These are phyloP conservation scores for Sipha flava DNA, from an alignment of 1,140 invertebrate genomes.

Conservation along the genomic window DNA sequence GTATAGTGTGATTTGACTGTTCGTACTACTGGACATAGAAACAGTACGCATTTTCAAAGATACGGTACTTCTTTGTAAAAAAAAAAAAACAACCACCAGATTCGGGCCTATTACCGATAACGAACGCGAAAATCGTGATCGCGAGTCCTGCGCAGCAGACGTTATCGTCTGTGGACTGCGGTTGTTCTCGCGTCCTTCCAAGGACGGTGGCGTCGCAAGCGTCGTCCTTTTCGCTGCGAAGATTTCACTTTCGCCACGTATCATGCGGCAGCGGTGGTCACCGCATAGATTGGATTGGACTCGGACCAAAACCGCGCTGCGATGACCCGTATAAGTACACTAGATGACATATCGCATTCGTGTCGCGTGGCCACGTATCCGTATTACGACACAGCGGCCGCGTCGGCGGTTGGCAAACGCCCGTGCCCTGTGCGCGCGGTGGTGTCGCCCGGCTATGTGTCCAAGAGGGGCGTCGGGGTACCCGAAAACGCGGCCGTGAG, in stretches of 20 bases:
- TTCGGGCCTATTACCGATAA: too few relatives aligned
- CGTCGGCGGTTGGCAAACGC: background rate
- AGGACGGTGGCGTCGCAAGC: background rate
- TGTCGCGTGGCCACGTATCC: background rate
- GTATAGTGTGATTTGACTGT: too few relatives aligned
- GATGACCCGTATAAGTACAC: background rate
- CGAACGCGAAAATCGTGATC: too few relatives aligned
- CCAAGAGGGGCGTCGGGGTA: background rate
- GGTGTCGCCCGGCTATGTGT: background rate
- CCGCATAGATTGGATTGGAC: conserved; percentile 11
- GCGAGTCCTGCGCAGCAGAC: background rate
- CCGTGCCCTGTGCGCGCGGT: background rate
- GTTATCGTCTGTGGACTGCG: background rate
- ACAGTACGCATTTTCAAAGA: too few relatives aligned
- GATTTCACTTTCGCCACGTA: background rate
- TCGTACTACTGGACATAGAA: too few relatives aligned
- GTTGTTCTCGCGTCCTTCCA: background rate
- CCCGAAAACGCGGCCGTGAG: background rate
- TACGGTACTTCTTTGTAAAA: too few relatives aligned
- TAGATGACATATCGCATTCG: background rate
- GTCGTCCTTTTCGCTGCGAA: too few relatives aligned
- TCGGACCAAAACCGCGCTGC: conserved; percentile 8
- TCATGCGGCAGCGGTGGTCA: background rate
- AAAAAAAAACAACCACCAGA: too few relatives aligned
- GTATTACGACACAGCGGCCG: background rate